Base-by-base conservation (phyloP, 2,113 vertebrate species). In the Reinhardtius hippoglossoides region DNA sequence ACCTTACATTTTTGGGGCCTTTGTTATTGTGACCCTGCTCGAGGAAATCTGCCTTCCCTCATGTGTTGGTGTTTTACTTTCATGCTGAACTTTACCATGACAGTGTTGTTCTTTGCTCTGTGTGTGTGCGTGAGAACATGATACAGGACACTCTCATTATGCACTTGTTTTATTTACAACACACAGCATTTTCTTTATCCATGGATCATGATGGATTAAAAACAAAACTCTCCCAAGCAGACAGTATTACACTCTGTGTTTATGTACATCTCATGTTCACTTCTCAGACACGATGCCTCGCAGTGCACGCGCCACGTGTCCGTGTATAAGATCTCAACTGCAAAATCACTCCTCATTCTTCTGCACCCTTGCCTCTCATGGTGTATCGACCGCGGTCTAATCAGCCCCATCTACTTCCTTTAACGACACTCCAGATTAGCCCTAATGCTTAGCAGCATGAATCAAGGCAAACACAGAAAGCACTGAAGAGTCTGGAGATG, bases 141-240 rank as follows among this genome's bases (percentile, higher is more conserved):
- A 85, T 23, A 86, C 44, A 7, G 61, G 75, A 82, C 59, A 62
- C 65, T 55, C 60, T 89, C 42, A 23, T 76, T 83, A 83, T 90
- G 86, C 81, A 90, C 81, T 80, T 71, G 56, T 84, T 91, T 89
- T 90, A 91, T 91, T 91, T 90, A 91, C 87, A 92, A 90, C 82
- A 90, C 81, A 90, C 67, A 89, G 66, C 71, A 84, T 73, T 81
- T 84, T 87, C 76, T 59, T 84, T 84, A 75, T 79, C 69, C 75
- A 78, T 71, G 55, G 42, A 83, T 64, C 78, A 18, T 42, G 63
- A 80, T 60, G 55, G 46, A 79, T 80, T 83, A 35, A 83, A 87
- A 89, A 91, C 71, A 83, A 71, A 83, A 74, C 18, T 62, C 67
- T 82, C 77, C 62, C 67, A 70, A 87, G 74, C 84, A 87, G 77